phyloP scores from a whole-genome alignment of 2,113 vertebrate species.

The Lamprologus sp. region DNA sequence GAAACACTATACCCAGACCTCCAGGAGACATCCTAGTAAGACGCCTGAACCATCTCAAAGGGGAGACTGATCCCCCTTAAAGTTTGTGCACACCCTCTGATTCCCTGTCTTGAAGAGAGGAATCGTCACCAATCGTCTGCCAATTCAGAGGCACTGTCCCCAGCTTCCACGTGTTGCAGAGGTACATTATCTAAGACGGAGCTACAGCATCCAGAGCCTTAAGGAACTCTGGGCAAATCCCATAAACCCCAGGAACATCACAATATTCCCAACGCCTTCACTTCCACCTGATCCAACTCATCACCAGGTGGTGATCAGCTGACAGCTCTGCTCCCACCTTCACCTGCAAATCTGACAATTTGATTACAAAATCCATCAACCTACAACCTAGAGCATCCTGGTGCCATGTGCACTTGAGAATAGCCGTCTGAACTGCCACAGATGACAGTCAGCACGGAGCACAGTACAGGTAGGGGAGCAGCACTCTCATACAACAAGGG shows the following conservation, averaged over 20 bases:
- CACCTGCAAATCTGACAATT: background rate
- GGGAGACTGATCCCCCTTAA: background rate
- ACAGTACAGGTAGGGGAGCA: no score
- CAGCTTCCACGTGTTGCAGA: background rate
- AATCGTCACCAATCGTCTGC: background rate
- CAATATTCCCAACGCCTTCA: background rate
- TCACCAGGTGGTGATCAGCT: background rate
- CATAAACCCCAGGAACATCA: background rate
- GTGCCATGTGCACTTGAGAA: no score
- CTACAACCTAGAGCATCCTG: no score
- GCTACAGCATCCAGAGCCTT: background rate
- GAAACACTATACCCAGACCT: background rate
- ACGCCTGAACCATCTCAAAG: background rate
- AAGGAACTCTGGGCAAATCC: background rate
- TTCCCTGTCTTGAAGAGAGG: rapidly evolving
- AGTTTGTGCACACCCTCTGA: background rate
- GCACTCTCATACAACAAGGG: no score
- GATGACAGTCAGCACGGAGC: no score
- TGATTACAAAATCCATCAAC: no score
- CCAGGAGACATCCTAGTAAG: background rate
- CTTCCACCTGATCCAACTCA: background rate
- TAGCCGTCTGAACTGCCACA: no score
- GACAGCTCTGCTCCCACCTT: background rate
- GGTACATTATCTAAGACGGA: background rate
- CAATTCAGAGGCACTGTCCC: background rate